Base-by-base conservation (phyloP, 2,113 vertebrate genomes). In the Entelurus aequoreus region DNA sequence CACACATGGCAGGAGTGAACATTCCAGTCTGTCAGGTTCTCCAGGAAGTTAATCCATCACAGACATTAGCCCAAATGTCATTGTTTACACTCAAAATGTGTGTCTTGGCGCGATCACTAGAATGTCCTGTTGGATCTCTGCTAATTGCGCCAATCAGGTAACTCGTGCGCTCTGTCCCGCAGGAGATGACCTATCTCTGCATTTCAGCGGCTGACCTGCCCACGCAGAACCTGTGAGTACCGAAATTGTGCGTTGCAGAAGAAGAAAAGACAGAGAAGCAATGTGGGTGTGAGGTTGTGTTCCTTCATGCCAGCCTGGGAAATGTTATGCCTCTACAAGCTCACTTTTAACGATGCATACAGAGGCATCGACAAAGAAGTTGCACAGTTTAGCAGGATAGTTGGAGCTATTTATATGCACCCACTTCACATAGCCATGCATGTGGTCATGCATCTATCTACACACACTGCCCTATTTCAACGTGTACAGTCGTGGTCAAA, bases 121-220 rank as follows among this genome's bases (percentile, higher is more conserved):
- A 53, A 19, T 50, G 60, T 68, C 65, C 53, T 54, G 19, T 21
- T 42, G 38, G 19, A 60, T 64, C 56, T 55, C 36, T 40, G 37
- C 8, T 55, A 40, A 55, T 38, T 40, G 40, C 42, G 11, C 5
- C 12, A 49, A 40, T 53, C 46, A 14, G 61, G 58, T 78, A 65
- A 78, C 72, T 35, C 8, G 21, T 72, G 2, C 51, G 8, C 57
- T 72, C 21, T 81, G 70, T 87, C 85, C 65, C 75, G 52, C 78
- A 98, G 95, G 95, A 95, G 84, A 88, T 98, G 91, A 97, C 95
- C 82, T 98, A 98, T 85, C 92, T 98, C 49, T 98, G 95, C 80
- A 97, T 98, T 85, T 91, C 92, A 65, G 94, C 94, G 62, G 92
- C 95, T 38, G 95, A 98, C 89, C 91, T 94, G 48, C 94, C 94